Evolutionary conservation across 2,797 vertebrate genomes (phyloP).

Genomic region (Streptopelia turtur): DNA sequence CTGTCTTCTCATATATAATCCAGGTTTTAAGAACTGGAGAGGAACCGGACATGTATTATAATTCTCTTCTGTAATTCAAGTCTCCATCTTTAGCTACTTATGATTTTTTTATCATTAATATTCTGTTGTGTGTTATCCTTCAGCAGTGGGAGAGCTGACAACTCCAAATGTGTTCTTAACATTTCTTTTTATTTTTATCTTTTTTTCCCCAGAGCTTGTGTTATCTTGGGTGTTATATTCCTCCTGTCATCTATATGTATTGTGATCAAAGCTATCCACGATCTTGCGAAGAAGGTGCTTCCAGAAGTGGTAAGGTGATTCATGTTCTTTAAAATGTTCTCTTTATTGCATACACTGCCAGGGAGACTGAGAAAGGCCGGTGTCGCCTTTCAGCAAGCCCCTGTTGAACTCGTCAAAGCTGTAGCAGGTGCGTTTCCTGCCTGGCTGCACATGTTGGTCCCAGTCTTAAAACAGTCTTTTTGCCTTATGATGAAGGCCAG

Average conservation of each 20-base stretch:
- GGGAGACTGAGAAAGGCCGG: neutral
- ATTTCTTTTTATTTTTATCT: slow-evolving; percentile 1
- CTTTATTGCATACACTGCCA: neutral
- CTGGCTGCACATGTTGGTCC: neutral
- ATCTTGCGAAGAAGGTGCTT: slow-evolving; percentile 88
- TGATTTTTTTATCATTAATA: neutral
- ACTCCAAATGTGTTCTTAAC: neutral
- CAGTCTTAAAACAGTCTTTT: neutral
- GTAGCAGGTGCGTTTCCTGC: neutral
- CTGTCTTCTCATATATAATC: neutral
- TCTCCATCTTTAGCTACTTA: neutral
- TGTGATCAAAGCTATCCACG: slow-evolving; percentile 94
- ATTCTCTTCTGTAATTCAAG: neutral
- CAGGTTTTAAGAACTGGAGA: neutral
- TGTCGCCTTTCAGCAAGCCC: neutral
- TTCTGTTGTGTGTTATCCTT: neutral
- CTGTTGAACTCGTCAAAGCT: neutral
- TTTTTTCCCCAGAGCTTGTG: slow-evolving; percentile 86
- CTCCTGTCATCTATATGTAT: slow-evolving; percentile 94
- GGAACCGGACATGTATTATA: neutral
- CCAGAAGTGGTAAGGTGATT: slow-evolving; percentile 93
- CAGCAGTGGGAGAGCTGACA: neutral
- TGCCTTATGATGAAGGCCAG: neutral
- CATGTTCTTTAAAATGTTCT: neutral
- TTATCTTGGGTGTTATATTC: slow-evolving; percentile 92